Percentiles rank a stretch among this genome's conserved stretches.
Conservation (phyloP, 53 echinoderm and acorn worm species). For the Arbacia lixula region DNA sequence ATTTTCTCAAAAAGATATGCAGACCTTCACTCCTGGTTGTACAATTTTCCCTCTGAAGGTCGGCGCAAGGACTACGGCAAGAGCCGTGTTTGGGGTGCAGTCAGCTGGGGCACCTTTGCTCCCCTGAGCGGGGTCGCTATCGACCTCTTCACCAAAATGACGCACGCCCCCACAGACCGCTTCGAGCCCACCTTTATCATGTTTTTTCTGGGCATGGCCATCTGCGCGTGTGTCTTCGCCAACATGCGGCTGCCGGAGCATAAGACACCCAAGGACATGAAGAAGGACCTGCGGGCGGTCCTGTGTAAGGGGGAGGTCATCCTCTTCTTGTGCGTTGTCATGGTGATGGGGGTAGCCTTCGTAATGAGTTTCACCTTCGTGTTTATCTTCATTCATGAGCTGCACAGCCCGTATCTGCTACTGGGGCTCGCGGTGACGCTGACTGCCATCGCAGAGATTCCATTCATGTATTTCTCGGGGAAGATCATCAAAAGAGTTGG, state of each 20-base stretch:
- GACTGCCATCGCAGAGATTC: constrained; percentile 79
- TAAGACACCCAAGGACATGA: constrained; percentile 59
- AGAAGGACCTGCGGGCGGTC: constrained; percentile 42
- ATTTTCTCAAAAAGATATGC: too few species aligned
- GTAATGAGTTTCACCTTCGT: constrained; percentile 75
- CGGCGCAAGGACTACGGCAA: constrained; percentile 83
- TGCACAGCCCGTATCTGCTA: constrained; percentile 71
- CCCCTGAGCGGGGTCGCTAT: constrained; percentile 72
- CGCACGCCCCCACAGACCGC: constrained; percentile 29
- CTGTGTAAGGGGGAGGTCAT: constrained; percentile 39
- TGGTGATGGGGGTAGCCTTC: constrained; percentile 78
- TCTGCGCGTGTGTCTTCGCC: constrained; percentile 15
- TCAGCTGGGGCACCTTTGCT: constrained; percentile 88
- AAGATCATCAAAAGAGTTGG: constrained; percentile 77
- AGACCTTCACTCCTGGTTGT: too few species aligned
- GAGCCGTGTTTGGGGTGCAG: constrained; percentile 87
- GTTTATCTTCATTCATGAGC: constrained; percentile 79
- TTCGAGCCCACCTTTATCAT: constrained; percentile 74
- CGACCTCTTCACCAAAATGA: constrained; percentile 50
- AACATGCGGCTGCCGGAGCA: constrained; percentile 72
- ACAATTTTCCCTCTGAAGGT: too few species aligned
- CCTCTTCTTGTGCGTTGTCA: constrained; percentile 44
- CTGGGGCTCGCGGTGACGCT: constrained; percentile 79
- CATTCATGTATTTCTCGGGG: constrained; percentile 84
- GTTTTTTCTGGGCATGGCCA: constrained; percentile 57